Evolutionary conservation across 2,113 vertebrate genomes (phyloP).

Genomic region (Condylura cristata): DNA sequence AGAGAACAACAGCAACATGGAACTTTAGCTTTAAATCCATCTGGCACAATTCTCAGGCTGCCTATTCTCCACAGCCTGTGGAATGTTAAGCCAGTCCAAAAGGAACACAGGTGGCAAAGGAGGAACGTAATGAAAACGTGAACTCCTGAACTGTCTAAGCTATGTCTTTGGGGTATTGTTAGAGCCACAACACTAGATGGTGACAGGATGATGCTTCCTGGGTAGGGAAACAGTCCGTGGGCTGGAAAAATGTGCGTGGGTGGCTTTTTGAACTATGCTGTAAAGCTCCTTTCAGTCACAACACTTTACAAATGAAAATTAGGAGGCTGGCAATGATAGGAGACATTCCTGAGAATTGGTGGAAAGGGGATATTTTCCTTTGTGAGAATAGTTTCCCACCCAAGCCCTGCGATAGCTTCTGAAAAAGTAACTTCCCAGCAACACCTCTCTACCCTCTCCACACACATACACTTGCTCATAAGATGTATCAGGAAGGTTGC

Average conservation of each 20-base stretch:
- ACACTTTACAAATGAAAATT: background rate
- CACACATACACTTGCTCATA: background rate
- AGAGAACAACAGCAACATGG: background rate
- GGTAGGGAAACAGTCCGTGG: background rate
- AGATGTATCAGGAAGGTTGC: background rate
- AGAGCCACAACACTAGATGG: background rate
- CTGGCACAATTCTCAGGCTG: background rate
- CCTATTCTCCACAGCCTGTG: background rate
- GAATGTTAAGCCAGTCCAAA: background rate
- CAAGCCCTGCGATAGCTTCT: background rate
- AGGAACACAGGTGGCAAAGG: background rate
- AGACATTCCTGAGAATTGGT: background rate
- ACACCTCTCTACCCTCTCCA: too few relatives aligned
- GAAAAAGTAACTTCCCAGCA: background rate
- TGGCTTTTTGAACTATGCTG: background rate
- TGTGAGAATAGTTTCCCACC: background rate
- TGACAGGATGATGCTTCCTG: background rate
- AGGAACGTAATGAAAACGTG: background rate
- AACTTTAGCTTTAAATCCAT: background rate
- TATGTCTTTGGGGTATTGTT: background rate
- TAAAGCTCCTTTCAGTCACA: constrained; percentile 12
- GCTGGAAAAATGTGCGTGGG: constrained; percentile 47
- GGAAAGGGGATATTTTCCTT: background rate
- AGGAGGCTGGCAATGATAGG: background rate
- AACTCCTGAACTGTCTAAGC: constrained; percentile 2